Percentiles rank a stretch among this genome's conserved stretches.
These are phyloP conservation scores for Prietella phreatophila DNA, from an alignment of 2,113 vertebrate genomes.

Conservation along the genomic window DNA sequence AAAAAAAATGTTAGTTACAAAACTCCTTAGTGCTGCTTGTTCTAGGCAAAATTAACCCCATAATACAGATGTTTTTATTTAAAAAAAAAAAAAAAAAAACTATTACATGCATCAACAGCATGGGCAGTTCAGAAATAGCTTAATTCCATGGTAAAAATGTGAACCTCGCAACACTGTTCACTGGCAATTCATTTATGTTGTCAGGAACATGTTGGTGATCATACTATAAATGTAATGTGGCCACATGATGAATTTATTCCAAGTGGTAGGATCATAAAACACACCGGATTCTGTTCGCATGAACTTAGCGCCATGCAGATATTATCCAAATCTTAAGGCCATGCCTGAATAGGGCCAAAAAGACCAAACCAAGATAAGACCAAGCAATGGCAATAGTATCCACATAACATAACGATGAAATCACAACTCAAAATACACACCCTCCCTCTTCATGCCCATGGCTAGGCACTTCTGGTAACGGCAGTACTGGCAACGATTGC, in stretches of 20 bases:
- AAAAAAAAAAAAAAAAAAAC: too few relatives aligned
- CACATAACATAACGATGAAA: background rate
- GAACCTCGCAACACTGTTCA: background rate
- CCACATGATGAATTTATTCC: background rate
- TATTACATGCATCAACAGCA: background rate
- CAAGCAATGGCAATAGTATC: background rate
- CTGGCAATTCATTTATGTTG: background rate
- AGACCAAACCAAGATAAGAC: background rate
- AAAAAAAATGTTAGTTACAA: background rate
- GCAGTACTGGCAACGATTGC: slow-evolving; percentile 97
- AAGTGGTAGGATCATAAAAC: background rate
- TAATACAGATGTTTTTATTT: background rate
- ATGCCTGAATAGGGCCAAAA: background rate
- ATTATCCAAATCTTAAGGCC: background rate
- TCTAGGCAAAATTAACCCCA: background rate
- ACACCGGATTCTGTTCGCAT: background rate
- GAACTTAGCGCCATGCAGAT: background rate
- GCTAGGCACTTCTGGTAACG: slow-evolving; percentile 98
- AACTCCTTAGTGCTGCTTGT: background rate
- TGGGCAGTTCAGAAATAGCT: background rate
- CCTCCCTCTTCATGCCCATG: slow-evolving; percentile 97
- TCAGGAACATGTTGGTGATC: background rate
- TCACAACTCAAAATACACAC: slow-evolving; percentile 63
- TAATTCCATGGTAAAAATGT: background rate
- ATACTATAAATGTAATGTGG: background rate